Percentiles rank a stretch among this genome's conserved stretches.
Evolutionary conservation across 1,140 invertebrate genomes (phyloP).

Genomic region (Meteorus sp.): DNA sequence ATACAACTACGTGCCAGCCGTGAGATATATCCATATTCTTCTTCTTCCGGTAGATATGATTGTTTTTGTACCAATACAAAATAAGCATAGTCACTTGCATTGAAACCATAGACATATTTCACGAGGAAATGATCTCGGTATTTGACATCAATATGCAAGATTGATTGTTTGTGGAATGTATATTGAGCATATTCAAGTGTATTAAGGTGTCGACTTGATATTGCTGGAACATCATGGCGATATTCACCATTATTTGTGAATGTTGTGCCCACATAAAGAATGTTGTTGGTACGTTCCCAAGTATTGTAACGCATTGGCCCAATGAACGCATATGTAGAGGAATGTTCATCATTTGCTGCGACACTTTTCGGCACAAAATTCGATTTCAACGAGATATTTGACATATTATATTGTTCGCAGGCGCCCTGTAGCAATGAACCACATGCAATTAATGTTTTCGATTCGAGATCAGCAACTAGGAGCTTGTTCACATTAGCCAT

Average conservation of each 20-base stretch:
- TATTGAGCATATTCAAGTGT: constrained; percentile 78
- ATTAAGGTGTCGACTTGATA: constrained; percentile 81
- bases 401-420: constrained; percentile 81
- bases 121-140: constrained; percentile 94
- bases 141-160: constrained; percentile 89
- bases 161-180: constrained; percentile 84
- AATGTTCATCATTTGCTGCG: constrained; percentile 87
- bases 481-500: constrained; percentile 92
- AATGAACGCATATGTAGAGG: constrained; percentile 93
- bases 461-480: constrained; percentile 82
- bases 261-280: constrained; percentile 92
- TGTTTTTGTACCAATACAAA: constrained; percentile 94
- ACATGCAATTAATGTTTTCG: constrained; percentile 81
- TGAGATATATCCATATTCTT: constrained; percentile 87
- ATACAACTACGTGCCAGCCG: constrained; percentile 90
- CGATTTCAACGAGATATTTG: constrained; percentile 76
- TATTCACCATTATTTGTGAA: constrained; percentile 91
- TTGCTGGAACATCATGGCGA: constrained; percentile 91
- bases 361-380: constrained; percentile 79
- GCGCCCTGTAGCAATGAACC: constrained; percentile 87
- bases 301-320: constrained; percentile 84
- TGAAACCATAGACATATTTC: constrained; percentile 94
- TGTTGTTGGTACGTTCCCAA: constrained; percentile 76
- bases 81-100: constrained; percentile 91
- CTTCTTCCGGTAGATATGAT: constrained; percentile 82